Evolutionary conservation across 1,140 invertebrate species (phyloP), one percentile per base, ranked within the genome.

Genomic region (Drosophila nebulosa): DNA sequence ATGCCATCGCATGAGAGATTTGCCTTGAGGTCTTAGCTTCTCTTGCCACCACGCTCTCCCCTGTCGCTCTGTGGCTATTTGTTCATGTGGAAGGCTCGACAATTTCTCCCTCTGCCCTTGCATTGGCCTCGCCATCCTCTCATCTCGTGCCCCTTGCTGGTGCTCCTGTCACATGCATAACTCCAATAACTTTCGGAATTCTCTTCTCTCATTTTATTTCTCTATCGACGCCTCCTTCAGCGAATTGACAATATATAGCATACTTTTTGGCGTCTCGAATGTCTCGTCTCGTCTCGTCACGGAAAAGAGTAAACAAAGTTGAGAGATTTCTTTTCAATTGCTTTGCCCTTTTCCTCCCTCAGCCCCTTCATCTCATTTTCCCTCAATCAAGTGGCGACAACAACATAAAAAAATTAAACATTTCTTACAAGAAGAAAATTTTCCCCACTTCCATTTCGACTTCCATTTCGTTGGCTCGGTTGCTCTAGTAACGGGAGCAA

Each of bases 391-490:
- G 39, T 46, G 39, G 21, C 39, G 39, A 85, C 76, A 74, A 85
- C 76, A 74, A 61, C 81, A 86, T 80, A 71, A 80, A 85, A 80
- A 85, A 85, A 85, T 85, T 86, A 85, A 85, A 85, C 71, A 85
- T 85, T 81, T 86, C 71, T 69, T 68, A 74, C 74, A 50, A 69
- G 39, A 50, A 69, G 16, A 36, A 36, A 1, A 46, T 46, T 21
- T 71, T 86, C 86, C 80, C 55, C 73, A 74, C 77, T 56, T 78
- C 67, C n/a, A n/a, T n/a, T n/a, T n/a, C 64, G 69, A 66, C 61
- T 74, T 71, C 64, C 61, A 73, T 64, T 79, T 71, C 35, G 39
- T 63, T 68, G 59, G 51, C 39, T 64, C 46, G 58, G 75, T 78
- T 75, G 69, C 57, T 71, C 58, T 62, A 64, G 74, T 61, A 86